Evolutionary conservation across 2,797 vertebrate genomes (phyloP), one percentile per base, ranked within the genome.

Genomic region (Botia almorhae): DNA sequence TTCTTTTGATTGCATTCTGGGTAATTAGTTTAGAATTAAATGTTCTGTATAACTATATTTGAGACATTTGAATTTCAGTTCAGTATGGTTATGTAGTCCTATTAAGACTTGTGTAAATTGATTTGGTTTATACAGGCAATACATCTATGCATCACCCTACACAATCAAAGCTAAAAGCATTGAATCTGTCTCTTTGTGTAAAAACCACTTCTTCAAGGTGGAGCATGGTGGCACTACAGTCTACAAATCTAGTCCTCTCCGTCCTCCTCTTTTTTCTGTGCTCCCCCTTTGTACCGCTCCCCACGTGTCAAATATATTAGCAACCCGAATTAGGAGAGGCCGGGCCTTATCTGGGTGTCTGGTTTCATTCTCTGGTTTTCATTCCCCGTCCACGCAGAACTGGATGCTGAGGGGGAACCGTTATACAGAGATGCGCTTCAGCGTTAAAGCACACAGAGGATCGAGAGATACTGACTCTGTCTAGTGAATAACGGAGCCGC

Each of bases 241-340:
- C 70, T 58, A 81, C 88, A 82, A 88, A 84, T 91, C 84, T 80
- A 74, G 13, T 78, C 76, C 60, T 83, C 13, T 86, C 55, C 84
- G 61, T 60, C 64, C 85, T 61, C 78, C 4, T 4, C 4, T 29
- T 78, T 80, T 78, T 69, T 84, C 70, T 83, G 46, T 58, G 73
- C 81, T 83, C 69, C 39, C 85, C 87, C 76, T 89, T 93, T 93
- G 90, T 92, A 90, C 81, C 72, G 87, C 89, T 90, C 82, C 91
- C 90, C 92, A 93, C 89, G 89, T 90, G 89, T 88, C 85, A 81
- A 92, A 94, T 93, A 93, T 91, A 94, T 93, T 91, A 93, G 86
- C 89, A 87, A 86, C 76, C 87, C 88, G 85, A 87, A 88, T 89
- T 83, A 80, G 85, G 63, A 83, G 89, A 90, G 92, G 91, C 88